Conservation (phyloP, 2,888 invertebrate species). For the Acanthopleura granulata region DNA sequence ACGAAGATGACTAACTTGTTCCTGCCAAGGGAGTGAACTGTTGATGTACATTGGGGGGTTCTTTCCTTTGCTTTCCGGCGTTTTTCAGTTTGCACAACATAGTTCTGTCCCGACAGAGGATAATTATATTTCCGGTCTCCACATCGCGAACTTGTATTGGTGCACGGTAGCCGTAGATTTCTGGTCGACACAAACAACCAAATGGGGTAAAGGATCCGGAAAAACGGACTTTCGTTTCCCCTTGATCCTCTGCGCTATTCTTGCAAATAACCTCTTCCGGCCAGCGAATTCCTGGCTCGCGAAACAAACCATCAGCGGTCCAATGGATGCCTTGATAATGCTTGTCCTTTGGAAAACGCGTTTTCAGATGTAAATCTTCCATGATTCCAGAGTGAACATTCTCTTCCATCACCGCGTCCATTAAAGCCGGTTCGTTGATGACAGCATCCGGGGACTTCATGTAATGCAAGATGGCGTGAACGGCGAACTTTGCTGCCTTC, state of each 20-base stretch:
- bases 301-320: slow-evolving; percentile 1
- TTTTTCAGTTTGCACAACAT: neutral
- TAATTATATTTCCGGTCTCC: neutral
- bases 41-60: neutral
- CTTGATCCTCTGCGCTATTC: neutral
- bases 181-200: slow-evolving; percentile 7
- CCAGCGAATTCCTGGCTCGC: slow-evolving; percentile 13
- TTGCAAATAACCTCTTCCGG: neutral
- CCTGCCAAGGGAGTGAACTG: too few relatives aligned
- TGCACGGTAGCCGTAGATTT: slow-evolving; percentile 4
- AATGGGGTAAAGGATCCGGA: slow-evolving; percentile 18
- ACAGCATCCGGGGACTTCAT: slow-evolving; percentile 13
- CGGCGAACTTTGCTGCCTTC: slow-evolving; percentile 11
- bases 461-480: neutral
- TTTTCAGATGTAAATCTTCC: neutral
- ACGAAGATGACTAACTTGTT: too few relatives aligned
- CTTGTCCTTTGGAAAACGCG: neutral
- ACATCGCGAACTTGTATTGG: neutral
- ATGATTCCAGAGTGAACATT: neutral
- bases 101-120: neutral
- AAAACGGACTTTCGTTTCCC: neutral
- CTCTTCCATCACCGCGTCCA: slow-evolving; percentile 3
- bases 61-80: neutral
- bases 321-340: neutral
- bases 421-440: neutral